Percentiles rank a stretch among this genome's conserved stretches.
Conservation (phyloP, 2,797 vertebrate genomes). For the Adelosebastes latens region DNA sequence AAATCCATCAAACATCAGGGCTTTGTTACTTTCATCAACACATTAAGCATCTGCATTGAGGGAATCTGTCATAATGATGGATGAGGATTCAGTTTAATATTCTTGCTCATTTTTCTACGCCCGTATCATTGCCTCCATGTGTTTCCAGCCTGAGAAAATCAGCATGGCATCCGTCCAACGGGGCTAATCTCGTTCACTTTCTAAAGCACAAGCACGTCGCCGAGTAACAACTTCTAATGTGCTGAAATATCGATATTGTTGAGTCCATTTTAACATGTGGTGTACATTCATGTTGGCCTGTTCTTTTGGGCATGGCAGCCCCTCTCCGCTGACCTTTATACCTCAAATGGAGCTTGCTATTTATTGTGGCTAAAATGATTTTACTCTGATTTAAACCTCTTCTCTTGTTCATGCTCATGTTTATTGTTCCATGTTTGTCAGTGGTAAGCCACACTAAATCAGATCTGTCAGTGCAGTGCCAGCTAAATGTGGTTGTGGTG, state of each 20-base stretch:
- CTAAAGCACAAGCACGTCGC: constrained; percentile 50
- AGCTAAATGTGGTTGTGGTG: constrained; percentile 60
- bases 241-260: constrained; percentile 64
- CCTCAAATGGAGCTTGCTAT: constrained; percentile 26
- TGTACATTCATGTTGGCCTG: constrained; percentile 38
- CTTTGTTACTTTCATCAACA: constrained; percentile 61
- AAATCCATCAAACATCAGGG: constrained; percentile 22
- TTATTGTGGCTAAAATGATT: constrained; percentile 58
- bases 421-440: constrained; percentile 66
- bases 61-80: constrained; percentile 62
- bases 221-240: constrained; percentile 58
- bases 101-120: constrained; percentile 51
- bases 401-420: constrained; percentile 59
- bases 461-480: constrained; percentile 64
- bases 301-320: constrained; percentile 27
- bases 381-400: constrained; percentile 39
- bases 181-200: constrained; percentile 58
- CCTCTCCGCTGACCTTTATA: constrained; percentile 44
- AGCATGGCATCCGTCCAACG: constrained; percentile 57
- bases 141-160: constrained; percentile 69
- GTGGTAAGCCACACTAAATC: constrained; percentile 66
- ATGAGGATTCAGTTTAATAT: constrained; percentile 56
- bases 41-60: constrained; percentile 40
- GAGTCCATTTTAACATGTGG: constrained; percentile 65
- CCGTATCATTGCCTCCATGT: constrained; percentile 69